Base-by-base conservation (phyloP, 2,797 vertebrate species). In the Orestias chungarensis region DNA sequence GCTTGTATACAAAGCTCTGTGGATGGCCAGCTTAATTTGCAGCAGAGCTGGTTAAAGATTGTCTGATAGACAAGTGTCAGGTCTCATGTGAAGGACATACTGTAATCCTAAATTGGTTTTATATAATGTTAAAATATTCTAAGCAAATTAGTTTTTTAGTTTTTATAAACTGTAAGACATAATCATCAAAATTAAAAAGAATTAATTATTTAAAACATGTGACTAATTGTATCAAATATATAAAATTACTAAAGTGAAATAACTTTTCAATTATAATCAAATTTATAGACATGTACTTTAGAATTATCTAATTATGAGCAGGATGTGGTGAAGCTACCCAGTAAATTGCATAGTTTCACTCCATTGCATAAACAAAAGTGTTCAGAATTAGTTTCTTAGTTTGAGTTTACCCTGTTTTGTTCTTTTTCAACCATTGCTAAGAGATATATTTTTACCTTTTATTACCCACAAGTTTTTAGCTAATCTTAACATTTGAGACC, bases 241-340 rank as follows among this genome's bases (percentile, higher is more conserved):
- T 31, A 8, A 29, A 57, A 29, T 57, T 57, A 33, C 23, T 38
- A 20, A 61, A 61, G 10, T 35, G 55, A 59, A 59, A 20, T 23
- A 59, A 59, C 17, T 20, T 33, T 59, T 38, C 33, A 38, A 38
- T 38, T 61, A 61, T 6, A 12, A 11, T 61, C 15, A 18, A 38
- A n/a, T 38, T n/a, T 61, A 38, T 35, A 35, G 18, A 61, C 6
- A 23, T 38, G 57, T 20, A 61, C 33, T 61, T 38, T 35, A 38
- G 33, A 61, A 38, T 23, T 18, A 61, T 38, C 57, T 61, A 61
- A 62, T 62, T 62, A 40, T 62, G 59, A 40, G 33, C 11, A 62
- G 40, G 59, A 62, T 40, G 59, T 40, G 12, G 35, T 62, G 25
- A 40, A 62, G 25, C 59, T 62, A 2, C 11, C 23, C 35, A 61